Evolutionary conservation across 2,797 vertebrate genomes (phyloP), one percentile per base, ranked within the genome.

Genomic region (Anisognathus igniventris): DNA sequence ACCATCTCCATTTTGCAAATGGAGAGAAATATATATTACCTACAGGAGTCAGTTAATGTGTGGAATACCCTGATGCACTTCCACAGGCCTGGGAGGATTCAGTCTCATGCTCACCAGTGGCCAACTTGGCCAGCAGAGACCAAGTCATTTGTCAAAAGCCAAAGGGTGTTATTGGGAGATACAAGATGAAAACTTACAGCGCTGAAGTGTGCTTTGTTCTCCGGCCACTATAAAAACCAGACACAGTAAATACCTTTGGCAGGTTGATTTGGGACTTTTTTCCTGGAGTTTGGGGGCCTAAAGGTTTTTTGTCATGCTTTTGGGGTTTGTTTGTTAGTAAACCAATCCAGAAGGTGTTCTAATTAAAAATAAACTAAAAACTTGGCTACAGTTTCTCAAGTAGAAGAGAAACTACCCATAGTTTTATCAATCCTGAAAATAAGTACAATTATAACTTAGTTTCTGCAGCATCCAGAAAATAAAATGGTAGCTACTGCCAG

Each of bases 31-130:
- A 62, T 0, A 2, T 13, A 58, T 54, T 44, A 92, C 33, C 79
- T 68, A 14, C 67, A 90, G 58, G 70, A 90, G 73, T 17, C 53
- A 30, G 53, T 20, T 77, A 74, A 77, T 54, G 89, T 54, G 33
- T 39, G 30, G 58, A 86, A 86, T 88, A 93, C 92, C 40, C 35
- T 45, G 54, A 73, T 24, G 54, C 13, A 39, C 51, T 86, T 83
- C 58, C 5, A 4, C 33, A 62, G 70, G 53, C 39, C 56, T 23
- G 33, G 64, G 37, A 62, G 51, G n/a, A 57, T 53, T 54, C 58
- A 19, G 64, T 7, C 47, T 70, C 33, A 6, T 1, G 3, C 6
- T 15, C 1, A 25, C 30, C 2, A 0, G 37, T 1, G 1, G 50
- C 48, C 62, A 84, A 9, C 65, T 33, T 39, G 57, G 53, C 42